Evolutionary conservation across 2,888 invertebrate genomes (phyloP).

Genomic region (Nephrotoma guestfalica): DNA sequence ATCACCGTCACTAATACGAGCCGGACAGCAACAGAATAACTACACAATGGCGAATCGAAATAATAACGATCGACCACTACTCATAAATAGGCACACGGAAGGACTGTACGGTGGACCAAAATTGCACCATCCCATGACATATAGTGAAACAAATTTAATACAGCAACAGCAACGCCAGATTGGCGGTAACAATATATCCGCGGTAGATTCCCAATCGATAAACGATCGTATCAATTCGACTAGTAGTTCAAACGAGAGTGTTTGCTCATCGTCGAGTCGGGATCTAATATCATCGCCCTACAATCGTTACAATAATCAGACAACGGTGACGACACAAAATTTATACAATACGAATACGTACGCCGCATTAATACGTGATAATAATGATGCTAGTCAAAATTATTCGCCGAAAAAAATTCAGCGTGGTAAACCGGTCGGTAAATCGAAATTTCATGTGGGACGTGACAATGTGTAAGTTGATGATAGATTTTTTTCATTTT

Average conservation of each 20-base stretch:
- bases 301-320: not conserved
- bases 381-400: constrained; percentile 5
- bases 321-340: not conserved
- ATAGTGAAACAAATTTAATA: constrained; percentile 9
- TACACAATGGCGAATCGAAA: not conserved
- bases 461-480: constrained; percentile 10
- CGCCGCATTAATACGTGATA: not conserved
- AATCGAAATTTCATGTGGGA: not conserved
- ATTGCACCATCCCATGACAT: constrained; percentile 8
- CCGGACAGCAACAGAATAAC: constrained; percentile 18
- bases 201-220: constrained; percentile 5
- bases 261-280: constrained; percentile 50
- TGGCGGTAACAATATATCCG: not conserved
- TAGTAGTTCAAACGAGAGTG: constrained; percentile 76
- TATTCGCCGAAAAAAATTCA: constrained; percentile 9
- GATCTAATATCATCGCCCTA: constrained; percentile 18
- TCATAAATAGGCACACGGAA: not conserved
- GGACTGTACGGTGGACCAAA: constrained; percentile 5
- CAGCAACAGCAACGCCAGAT: not conserved
- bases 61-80: not conserved
- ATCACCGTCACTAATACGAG: constrained; percentile 19
- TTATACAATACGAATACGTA: not conserved
- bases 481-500: not conserved
- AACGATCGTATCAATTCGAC: constrained; percentile 35
- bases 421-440: constrained; percentile 5